Evolutionary conservation across 1,140 invertebrate species (phyloP).

Genomic region (Thaumetopoea pityocampa): DNA sequence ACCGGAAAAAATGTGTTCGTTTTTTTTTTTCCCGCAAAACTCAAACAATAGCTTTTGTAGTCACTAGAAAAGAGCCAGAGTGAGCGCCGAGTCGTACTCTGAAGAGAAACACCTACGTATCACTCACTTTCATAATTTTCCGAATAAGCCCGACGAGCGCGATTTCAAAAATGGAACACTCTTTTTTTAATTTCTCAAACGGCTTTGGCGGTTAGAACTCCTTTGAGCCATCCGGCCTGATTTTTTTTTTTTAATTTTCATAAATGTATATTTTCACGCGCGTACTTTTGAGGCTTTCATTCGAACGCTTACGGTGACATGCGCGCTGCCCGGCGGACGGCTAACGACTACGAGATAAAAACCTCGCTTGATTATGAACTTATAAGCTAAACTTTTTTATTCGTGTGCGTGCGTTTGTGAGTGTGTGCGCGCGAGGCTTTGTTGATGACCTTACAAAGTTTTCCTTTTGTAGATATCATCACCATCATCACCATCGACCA

Average conservation of each 20-base stretch:
- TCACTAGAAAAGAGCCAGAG: conserved; percentile 57
- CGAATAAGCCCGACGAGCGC: conserved; percentile 39
- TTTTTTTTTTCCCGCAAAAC: conserved; percentile 39
- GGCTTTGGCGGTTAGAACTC: conserved; percentile 38
- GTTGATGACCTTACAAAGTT: conserved; percentile 53
- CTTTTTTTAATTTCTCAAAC: conserved; percentile 38
- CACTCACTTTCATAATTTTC: conserved; percentile 70
- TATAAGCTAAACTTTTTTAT: conserved; percentile 73
- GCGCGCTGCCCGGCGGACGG: conserved; percentile 57
- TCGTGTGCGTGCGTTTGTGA: conserved; percentile 57
- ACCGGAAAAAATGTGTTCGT: conserved; percentile 66
- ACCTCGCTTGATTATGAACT: conserved; percentile 72
- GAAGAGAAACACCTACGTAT: conserved; percentile 57
- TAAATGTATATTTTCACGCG: conserved; percentile 52
- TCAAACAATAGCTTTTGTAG: conserved; percentile 69
- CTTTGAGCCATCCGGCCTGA: conserved; percentile 31
- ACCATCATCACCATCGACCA: no score
- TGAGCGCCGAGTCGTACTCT: conserved; percentile 45
- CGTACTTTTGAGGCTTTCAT: conserved; percentile 49
- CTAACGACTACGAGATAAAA: conserved; percentile 72
- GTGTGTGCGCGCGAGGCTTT: conserved; percentile 48
- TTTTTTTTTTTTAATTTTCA: conserved; percentile 48
- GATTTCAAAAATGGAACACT: conserved; percentile 45
- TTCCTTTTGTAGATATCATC: conserved; percentile 41
- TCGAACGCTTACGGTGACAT: conserved; percentile 48